Conservation (phyloP, 2,797 vertebrate genomes). For the Gymnothorax reevesii region DNA sequence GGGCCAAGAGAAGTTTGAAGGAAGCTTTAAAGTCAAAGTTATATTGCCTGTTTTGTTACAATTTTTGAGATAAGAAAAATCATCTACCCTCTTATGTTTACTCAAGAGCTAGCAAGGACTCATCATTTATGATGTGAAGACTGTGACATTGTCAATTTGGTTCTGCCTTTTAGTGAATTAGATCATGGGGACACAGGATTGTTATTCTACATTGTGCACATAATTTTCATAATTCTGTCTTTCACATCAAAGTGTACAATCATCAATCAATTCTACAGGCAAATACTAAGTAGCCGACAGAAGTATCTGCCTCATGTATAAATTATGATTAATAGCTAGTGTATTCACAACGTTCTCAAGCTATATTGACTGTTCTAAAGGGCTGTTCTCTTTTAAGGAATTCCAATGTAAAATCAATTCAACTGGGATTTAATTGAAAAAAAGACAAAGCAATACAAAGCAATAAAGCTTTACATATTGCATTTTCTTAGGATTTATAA, state of each 20-base stretch:
- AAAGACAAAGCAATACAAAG: conserved; percentile 22
- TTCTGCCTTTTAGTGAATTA: conserved; percentile 47
- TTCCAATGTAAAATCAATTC: conserved; percentile 5
- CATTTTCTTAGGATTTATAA: conserved; percentile 10
- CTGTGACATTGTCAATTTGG: conserved; percentile 57
- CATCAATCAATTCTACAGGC: conserved; percentile 10
- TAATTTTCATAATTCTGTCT: conserved; percentile 19
- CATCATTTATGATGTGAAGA: conserved; percentile 14
- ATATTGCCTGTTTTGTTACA: neutral
- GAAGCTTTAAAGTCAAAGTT: too few species aligned
- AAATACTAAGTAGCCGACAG: neutral
- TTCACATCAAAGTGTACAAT: conserved; percentile 12
- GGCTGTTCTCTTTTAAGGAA: neutral
- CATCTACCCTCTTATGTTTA: neutral
- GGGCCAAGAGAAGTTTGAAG: neutral
- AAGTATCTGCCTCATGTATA: conserved; percentile 6
- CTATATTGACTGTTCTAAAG: conserved; percentile 12
- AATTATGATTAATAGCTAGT: conserved; percentile 7
- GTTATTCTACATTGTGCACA: conserved; percentile 14
- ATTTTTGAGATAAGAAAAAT: neutral
- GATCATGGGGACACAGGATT: conserved; percentile 58
- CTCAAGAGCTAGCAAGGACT: neutral
- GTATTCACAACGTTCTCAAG: neutral
- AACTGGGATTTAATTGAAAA: conserved; percentile 26
- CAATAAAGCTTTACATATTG: conserved; percentile 15